Percentiles rank a stretch among this genome's conserved stretches.
Evolutionary conservation across 1,140 invertebrate genomes (phyloP).

Genomic region (Papilio xuthus): DNA sequence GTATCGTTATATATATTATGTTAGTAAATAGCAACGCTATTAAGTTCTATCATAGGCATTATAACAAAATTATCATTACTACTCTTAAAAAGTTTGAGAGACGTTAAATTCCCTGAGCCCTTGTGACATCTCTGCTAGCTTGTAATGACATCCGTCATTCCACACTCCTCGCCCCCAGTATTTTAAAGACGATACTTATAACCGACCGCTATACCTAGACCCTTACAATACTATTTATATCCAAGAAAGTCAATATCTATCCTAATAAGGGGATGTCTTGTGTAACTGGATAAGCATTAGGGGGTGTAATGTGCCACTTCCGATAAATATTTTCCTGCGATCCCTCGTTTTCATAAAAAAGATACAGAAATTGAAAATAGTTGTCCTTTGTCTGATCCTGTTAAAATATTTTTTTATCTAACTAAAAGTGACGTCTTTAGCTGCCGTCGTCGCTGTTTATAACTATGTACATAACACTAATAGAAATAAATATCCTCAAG

Average conservation of each 20-base stretch:
- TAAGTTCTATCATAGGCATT: not conserved
- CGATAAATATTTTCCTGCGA: conserved; percentile 56
- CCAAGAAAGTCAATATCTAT: not conserved
- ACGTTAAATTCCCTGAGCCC: conserved; percentile 46
- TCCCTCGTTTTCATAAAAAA: conserved; percentile 21
- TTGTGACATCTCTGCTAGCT: conserved; percentile 67
- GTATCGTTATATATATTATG: not conserved
- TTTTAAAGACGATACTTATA: conserved; percentile 60
- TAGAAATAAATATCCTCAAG: too few species aligned
- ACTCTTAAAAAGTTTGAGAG: conserved; percentile 54
- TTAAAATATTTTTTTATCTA: conserved; percentile 20
- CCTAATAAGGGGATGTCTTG: conserved; percentile 41
- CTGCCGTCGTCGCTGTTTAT: not conserved
- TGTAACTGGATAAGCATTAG: conserved; percentile 47
- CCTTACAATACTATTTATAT: conserved; percentile 27
- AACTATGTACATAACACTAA: too few species aligned
- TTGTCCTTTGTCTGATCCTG: conserved; percentile 32
- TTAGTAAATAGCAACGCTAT: not conserved
- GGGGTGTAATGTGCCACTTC: conserved; percentile 72
- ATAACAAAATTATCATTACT: not conserved
- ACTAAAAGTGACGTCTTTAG: too few species aligned
- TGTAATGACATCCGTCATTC: conserved; percentile 79
- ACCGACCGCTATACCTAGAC: conserved; percentile 48
- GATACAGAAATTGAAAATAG: conserved; percentile 41
- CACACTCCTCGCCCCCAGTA: conserved; percentile 61